These are phyloP conservation scores for Tetramorium bicarinatum DNA, from an alignment of 2,888 invertebrate genomes.

Conservation along the genomic window DNA sequence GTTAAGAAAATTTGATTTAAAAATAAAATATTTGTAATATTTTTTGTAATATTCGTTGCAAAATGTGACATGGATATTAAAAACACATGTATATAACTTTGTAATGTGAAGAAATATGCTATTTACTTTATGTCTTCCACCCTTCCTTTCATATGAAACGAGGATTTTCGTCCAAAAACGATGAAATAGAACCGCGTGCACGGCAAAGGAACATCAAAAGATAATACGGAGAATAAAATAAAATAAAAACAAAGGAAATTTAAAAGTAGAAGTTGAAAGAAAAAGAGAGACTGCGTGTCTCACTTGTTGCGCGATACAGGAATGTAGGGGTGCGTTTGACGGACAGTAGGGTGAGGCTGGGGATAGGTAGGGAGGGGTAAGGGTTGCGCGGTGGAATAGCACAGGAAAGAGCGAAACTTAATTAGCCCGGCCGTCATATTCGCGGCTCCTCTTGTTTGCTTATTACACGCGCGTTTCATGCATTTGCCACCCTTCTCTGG, in stretches of 20 bases:
- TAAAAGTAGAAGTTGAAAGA: constrained; percentile 28
- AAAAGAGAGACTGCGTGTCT: constrained; percentile 58
- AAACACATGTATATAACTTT: neutral
- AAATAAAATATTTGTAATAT: neutral
- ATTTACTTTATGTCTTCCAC: neutral
- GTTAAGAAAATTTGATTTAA: neutral
- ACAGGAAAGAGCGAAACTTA: constrained; percentile 72
- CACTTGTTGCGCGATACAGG: constrained; percentile 74
- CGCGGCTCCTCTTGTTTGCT: constrained; percentile 66
- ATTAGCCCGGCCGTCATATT: constrained; percentile 67
- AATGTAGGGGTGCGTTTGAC: constrained; percentile 50
- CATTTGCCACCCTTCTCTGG: constrained; percentile 53
- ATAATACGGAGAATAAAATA: neutral
- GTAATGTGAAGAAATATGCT: neutral
- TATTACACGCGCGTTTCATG: constrained; percentile 61
- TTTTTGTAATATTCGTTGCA: neutral
- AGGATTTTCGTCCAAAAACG: neutral
- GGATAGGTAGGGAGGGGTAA: constrained; percentile 8
- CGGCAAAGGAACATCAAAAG: neutral
- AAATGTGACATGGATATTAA: neutral
- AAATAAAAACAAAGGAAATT: neutral
- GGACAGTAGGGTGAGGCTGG: constrained; percentile 23
- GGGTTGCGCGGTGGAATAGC: constrained; percentile 54
- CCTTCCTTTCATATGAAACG: neutral
- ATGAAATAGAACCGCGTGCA: neutral